These are phyloP conservation scores for Cyclophora punctaria DNA, from an alignment of 2,888 invertebrate genomes.

Conservation along the genomic window DNA sequence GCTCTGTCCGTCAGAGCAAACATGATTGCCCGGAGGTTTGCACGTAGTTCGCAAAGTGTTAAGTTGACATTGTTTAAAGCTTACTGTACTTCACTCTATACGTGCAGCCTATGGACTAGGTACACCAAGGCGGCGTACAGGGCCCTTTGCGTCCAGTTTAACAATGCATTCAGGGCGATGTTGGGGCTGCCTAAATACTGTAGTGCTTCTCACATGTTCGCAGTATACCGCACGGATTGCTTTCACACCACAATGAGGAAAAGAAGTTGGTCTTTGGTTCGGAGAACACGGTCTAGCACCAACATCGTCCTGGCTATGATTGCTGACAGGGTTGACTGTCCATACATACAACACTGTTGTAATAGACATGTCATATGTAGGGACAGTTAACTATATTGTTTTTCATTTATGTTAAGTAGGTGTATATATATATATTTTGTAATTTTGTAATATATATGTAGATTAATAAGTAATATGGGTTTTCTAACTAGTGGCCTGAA, in stretches of 20 bases:
- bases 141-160: conserved; percentile 7
- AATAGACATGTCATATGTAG: background rate
- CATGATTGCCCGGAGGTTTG: conserved; percentile 12
- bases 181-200: conserved; percentile 7
- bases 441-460: no score
- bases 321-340: conserved; percentile 8
- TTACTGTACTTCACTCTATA: conserved; percentile 3
- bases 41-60: conserved; percentile 1
- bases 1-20: conserved; percentile 8
- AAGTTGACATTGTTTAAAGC: conserved; percentile 4
- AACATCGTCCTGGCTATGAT: conserved; percentile 1
- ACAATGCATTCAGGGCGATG: conserved; percentile 7
- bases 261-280: conserved; percentile 1
- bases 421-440: no score
- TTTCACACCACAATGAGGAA: conserved; percentile 1
- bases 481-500: no score
- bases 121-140: conserved; percentile 3
- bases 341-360: background rate
- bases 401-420: no score
- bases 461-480: no score
- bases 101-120: conserved; percentile 4
- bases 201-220: conserved; percentile 8
- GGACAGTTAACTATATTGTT: no score
- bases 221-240: background rate
- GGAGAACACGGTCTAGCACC: background rate